Evolutionary conservation across 2,797 vertebrate genomes (phyloP).

Genomic region (Pterois miles): DNA sequence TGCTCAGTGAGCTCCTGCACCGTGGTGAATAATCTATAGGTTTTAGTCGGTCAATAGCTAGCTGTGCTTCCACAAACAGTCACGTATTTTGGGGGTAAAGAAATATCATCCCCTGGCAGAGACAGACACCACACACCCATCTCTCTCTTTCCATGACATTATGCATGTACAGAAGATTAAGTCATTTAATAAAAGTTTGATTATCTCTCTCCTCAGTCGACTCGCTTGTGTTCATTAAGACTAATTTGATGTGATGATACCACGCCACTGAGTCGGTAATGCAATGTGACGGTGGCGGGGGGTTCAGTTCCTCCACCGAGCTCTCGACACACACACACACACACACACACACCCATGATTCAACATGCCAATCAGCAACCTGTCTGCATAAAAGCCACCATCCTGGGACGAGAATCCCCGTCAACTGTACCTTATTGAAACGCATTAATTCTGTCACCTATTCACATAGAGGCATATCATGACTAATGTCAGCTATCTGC

Average conservation of each 20-base stretch:
- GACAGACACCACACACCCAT: conserved; percentile 40
- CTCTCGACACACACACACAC: conserved; percentile 26
- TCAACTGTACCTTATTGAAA: conserved; percentile 22
- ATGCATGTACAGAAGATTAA: conserved; percentile 85
- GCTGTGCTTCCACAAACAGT: conserved; percentile 24
- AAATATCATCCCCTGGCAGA: conserved; percentile 29
- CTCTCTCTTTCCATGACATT: conserved; percentile 60
- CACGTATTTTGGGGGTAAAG: conserved; percentile 16
- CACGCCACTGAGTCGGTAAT: conserved; percentile 64
- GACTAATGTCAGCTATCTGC: conserved; percentile 65
- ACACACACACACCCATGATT: conserved; percentile 47
- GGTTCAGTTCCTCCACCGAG: conserved; percentile 32
- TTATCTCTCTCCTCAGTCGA: conserved; percentile 75
- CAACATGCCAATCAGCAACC: conserved; percentile 65
- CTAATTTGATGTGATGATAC: conserved; percentile 77
- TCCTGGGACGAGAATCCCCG: conserved; percentile 20
- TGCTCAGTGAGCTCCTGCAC: conserved; percentile 3
- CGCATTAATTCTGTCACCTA: conserved; percentile 51
- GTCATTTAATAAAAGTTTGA: conserved; percentile 87
- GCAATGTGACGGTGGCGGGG: conserved; percentile 64
- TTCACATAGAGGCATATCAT: conserved; percentile 26
- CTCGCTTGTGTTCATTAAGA: conserved; percentile 77
- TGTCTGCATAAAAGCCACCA: conserved; percentile 19
- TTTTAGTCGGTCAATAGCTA: conserved; percentile 11
- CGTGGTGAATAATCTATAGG: conserved; percentile 28